Evolutionary conservation across 1,140 invertebrate species (phyloP).

Genomic region (Leptopilina clavipes): DNA sequence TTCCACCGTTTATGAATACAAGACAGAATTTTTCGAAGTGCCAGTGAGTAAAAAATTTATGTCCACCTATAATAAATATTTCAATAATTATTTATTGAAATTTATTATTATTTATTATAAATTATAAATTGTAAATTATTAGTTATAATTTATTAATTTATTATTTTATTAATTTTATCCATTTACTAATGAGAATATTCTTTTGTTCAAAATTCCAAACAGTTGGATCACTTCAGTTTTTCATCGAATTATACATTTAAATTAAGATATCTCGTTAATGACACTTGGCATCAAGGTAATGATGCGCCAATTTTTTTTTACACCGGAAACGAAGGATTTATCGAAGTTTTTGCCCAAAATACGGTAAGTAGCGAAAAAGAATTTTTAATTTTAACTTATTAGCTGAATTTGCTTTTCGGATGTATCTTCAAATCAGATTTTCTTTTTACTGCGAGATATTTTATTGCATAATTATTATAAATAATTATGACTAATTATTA

Average conservation of each 20-base stretch:
- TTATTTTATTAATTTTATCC: neutral
- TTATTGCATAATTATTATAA: neutral
- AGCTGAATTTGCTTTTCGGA: no score
- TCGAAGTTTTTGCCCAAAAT: constrained; percentile 93
- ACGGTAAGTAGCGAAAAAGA: constrained; percentile 76
- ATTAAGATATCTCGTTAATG: constrained; percentile 88
- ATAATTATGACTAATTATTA: no score
- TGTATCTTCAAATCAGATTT: no score
- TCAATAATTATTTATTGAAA: no score
- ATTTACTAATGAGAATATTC: neutral
- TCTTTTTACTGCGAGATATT: no score
- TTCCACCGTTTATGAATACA: neutral
- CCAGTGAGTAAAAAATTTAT: neutral
- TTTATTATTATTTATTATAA: no score
- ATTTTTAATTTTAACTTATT: neutral
- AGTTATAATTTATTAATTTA: neutral
- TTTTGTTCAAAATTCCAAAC: neutral
- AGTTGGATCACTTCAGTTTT: constrained; percentile 89
- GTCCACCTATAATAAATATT: neutral
- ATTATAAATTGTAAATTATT: no score
- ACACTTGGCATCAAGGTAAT: constrained; percentile 80
- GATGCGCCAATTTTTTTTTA: constrained; percentile 94
- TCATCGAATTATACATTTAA: constrained; percentile 83
- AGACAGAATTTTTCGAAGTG: neutral
- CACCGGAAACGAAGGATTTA: constrained; percentile 97